Conservation (phyloP, 1,140 invertebrate genomes). For the Procambarus virginalis region DNA sequence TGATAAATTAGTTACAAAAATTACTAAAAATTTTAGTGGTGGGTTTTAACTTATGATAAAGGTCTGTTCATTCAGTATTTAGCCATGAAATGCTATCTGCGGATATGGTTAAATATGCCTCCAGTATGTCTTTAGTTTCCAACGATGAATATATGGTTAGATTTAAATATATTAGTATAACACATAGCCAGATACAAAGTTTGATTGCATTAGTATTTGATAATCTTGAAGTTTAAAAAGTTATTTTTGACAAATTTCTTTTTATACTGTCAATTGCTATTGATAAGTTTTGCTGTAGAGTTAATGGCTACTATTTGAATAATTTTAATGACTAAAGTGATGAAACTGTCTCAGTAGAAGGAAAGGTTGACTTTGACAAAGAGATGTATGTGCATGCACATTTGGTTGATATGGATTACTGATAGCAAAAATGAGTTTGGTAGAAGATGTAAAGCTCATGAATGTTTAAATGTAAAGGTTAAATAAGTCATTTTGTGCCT, state of each 20-base stretch:
- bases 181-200: not conserved
- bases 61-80: not conserved
- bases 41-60: not conserved
- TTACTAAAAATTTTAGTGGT: not conserved
- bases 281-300: conserved; percentile 3
- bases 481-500: conserved; percentile 13
- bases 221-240: not conserved
- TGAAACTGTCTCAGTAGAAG: not conserved
- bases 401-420: not conserved
- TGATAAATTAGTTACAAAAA: not conserved
- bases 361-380: not conserved
- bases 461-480: conserved; percentile 54
- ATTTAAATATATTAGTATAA: not conserved
- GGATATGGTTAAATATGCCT: not conserved
- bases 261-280: conserved; percentile 33
- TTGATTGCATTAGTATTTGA: not conserved
- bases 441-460: conserved; percentile 39
- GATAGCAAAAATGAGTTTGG: not conserved
- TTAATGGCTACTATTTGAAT: not conserved
- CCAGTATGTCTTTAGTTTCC: not conserved
- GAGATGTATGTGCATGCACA: conserved; percentile 5
- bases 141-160: not conserved
- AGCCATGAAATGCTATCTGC: not conserved
- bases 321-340: not conserved
- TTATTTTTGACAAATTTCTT: conserved; percentile 9